phyloP scores from a whole-genome alignment of 2,113 vertebrate species.

The Nothobranchius furzeri region DNA sequence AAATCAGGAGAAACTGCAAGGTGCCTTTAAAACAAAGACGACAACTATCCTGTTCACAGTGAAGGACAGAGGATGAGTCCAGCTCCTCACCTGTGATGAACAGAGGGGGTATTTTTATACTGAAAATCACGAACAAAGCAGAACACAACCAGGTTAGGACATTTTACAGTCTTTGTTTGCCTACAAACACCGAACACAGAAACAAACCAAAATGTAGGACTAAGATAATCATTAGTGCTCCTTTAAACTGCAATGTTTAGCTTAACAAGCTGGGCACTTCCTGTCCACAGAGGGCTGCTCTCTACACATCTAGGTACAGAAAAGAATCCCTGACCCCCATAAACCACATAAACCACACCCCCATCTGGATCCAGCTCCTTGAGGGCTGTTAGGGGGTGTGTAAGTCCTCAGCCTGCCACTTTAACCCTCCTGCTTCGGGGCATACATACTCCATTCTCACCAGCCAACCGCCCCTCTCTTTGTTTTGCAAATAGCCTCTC shows the following conservation, averaged over 20 bases:
- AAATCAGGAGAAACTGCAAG: too few species aligned
- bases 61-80: too few species aligned
- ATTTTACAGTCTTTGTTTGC: too few species aligned
- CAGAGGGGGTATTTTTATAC: not conserved
- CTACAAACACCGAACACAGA: too few species aligned
- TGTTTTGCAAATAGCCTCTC: conserved; percentile 77
- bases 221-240: not conserved
- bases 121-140: not conserved
- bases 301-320: conserved; percentile 23
- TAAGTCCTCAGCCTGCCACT: conserved; percentile 46
- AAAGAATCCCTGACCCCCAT: conserved; percentile 30
- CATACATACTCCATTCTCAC: conserved; percentile 64
- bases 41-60: too few species aligned
- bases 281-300: not conserved
- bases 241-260: not conserved
- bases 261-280: conserved; percentile 14
- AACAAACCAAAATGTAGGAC: not conserved
- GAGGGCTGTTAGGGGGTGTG: conserved; percentile 43
- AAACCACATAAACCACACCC: conserved; percentile 53
- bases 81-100: not conserved
- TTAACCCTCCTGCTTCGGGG: conserved; percentile 52
- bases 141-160: not conserved
- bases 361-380: conserved; percentile 52
- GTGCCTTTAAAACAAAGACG: too few species aligned
- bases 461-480: conserved; percentile 47